Conservation (phyloP, 2,797 vertebrate species). For the Pangasius djambal region DNA sequence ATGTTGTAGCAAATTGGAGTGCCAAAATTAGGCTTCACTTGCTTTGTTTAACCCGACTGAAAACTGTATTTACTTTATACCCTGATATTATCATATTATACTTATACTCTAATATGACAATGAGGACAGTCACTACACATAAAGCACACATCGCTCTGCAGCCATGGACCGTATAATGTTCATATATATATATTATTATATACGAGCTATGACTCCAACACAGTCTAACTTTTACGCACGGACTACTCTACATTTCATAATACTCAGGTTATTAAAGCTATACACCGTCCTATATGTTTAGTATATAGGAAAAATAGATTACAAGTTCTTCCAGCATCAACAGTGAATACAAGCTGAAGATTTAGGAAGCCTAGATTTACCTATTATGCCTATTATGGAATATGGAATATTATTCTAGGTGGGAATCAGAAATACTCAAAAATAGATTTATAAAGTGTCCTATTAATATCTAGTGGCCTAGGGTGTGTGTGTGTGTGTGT, state of each 20-base stretch:
- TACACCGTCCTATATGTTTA: not conserved
- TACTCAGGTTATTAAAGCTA: not conserved
- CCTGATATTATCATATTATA: not conserved
- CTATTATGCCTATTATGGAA: too few relatives aligned
- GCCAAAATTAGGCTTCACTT: not conserved
- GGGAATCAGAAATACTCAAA: not conserved
- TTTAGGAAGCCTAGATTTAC: not conserved
- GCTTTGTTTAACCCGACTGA: not conserved
- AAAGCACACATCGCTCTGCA: not conserved
- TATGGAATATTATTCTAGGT: not conserved
- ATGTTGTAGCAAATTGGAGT: constrained; percentile 34
- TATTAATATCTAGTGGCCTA: too few relatives aligned
- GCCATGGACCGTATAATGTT: not conserved
- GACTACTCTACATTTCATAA: not conserved
- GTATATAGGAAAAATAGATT: not conserved
- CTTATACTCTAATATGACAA: not conserved
- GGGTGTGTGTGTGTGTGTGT: not conserved
- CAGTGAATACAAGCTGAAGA: not conserved
- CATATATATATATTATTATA: not conserved
- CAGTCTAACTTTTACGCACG: not conserved
- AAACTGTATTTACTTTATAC: not conserved
- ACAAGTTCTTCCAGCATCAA: not conserved
- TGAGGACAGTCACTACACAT: not conserved
- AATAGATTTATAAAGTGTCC: not conserved
- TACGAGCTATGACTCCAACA: not conserved